A percentile compares a stretch with the other conserved stretches of the same genome.
phyloP scores from a whole-genome alignment of 2,113 vertebrate species.

The Ammodytes marinus region DNA sequence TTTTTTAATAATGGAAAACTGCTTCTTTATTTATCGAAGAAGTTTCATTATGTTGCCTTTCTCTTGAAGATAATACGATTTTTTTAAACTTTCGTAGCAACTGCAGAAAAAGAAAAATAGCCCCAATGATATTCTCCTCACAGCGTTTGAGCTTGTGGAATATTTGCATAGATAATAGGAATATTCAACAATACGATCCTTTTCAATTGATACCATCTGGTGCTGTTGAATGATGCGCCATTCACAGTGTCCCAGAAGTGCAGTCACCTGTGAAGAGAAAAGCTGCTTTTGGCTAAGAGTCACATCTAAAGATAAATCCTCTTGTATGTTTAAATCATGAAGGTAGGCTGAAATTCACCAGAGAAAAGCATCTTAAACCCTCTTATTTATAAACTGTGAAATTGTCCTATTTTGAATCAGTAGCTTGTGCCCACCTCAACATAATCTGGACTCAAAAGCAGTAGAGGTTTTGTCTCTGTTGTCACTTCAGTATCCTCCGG shows the following conservation, averaged over 20 bases:
- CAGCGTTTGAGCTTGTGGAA: not conserved
- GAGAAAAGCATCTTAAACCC: not conserved
- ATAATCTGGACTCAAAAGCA: not conserved
- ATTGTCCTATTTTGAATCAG: not conserved
- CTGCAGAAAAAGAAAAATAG: not conserved
- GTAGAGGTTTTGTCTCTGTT: not conserved
- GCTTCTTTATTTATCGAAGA: not conserved
- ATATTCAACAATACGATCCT: not conserved
- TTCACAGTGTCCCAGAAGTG: not conserved
- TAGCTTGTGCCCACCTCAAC: not conserved
- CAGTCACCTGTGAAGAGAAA: slow-evolving; percentile 21
- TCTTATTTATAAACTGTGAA: not conserved
- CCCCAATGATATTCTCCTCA: not conserved
- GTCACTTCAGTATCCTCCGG: not conserved
- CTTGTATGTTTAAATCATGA: not conserved
- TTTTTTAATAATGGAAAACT: slow-evolving; percentile 4
- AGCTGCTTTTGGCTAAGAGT: slow-evolving; percentile 25
- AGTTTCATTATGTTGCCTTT: not conserved
- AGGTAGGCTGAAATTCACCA: not conserved
- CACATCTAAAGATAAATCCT: slow-evolving; percentile 5
- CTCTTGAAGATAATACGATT: too few species aligned
- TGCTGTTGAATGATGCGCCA: slow-evolving; percentile 11
- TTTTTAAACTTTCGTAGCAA: not conserved
- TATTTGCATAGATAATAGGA: not conserved
- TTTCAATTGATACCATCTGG: slow-evolving; percentile 30